Percentiles rank a stretch among this genome's conserved stretches.
Evolutionary conservation across 2,797 vertebrate species (phyloP).

Genomic region (Diplodus puntazzo): DNA sequence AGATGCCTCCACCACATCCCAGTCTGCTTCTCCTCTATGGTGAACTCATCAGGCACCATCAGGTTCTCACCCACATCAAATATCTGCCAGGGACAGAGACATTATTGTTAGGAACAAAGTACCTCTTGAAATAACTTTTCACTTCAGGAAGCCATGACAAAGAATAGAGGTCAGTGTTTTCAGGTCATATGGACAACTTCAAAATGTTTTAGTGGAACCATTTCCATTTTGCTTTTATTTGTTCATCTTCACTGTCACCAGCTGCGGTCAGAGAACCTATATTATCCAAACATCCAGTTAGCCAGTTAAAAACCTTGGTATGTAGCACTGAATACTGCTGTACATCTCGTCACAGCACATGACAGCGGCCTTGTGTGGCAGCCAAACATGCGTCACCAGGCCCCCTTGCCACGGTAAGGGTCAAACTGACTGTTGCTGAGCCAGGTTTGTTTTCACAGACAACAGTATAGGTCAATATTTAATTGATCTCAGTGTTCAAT

Average conservation of each 20-base stretch:
- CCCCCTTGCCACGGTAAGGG: background rate
- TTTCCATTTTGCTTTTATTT: background rate
- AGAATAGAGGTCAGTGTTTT: background rate
- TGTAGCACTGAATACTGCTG: background rate
- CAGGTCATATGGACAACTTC: background rate
- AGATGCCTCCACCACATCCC: conserved; percentile 99
- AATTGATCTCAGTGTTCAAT: background rate
- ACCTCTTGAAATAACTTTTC: background rate
- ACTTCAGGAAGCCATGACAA: background rate
- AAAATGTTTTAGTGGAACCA: background rate
- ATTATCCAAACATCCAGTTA: background rate
- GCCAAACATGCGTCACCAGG: background rate
- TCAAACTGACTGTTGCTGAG: background rate
- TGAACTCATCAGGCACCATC: conserved; percentile 96
- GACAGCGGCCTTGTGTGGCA: background rate
- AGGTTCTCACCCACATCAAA: conserved; percentile 97
- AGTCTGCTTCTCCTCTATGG: conserved; percentile 91
- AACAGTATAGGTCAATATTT: background rate
- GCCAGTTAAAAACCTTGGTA: background rate
- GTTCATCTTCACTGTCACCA: background rate
- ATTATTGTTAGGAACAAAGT: background rate
- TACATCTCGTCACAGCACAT: background rate
- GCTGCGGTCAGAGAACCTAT: background rate
- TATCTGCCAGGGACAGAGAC: conserved; percentile 83
- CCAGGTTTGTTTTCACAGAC: background rate